phyloP scores from a whole-genome alignment of 2,113 vertebrate genomes.

The Crotalus viridis region DNA sequence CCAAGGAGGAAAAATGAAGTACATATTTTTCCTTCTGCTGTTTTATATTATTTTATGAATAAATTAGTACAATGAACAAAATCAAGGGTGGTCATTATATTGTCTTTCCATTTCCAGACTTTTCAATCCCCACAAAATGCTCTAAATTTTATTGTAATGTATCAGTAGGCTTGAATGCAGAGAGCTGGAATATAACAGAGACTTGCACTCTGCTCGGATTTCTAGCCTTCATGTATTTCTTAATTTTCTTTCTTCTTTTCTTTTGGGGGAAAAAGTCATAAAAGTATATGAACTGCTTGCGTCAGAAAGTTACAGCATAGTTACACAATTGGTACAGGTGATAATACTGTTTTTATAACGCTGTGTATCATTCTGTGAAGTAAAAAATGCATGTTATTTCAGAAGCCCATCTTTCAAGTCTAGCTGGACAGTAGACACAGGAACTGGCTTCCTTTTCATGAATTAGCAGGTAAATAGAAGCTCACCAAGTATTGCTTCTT shows the following conservation, averaged over 20 bases:
- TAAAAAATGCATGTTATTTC: rapidly evolving
- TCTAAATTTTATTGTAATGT: background rate
- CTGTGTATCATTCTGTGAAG: background rate
- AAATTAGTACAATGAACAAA: background rate
- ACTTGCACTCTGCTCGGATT: background rate
- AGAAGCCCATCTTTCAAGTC: background rate
- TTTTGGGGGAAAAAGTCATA: background rate
- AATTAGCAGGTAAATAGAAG: background rate
- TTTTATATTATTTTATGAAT: background rate
- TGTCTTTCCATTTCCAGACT: background rate
- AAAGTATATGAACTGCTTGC: background rate
- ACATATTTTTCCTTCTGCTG: background rate
- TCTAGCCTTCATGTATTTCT: background rate
- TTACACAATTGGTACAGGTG: background rate
- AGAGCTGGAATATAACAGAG: background rate
- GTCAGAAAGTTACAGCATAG: background rate
- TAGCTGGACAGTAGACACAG: background rate
- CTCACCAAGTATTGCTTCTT: background rate
- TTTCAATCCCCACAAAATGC: background rate
- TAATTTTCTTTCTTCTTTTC: background rate
- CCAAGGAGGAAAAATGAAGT: background rate
- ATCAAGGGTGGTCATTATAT: background rate
- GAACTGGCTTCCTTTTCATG: background rate
- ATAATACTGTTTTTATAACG: background rate
- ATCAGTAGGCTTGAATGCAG: background rate